Evolutionary conservation across 2,888 invertebrate species (phyloP).

Genomic region (Ctena decussata): DNA sequence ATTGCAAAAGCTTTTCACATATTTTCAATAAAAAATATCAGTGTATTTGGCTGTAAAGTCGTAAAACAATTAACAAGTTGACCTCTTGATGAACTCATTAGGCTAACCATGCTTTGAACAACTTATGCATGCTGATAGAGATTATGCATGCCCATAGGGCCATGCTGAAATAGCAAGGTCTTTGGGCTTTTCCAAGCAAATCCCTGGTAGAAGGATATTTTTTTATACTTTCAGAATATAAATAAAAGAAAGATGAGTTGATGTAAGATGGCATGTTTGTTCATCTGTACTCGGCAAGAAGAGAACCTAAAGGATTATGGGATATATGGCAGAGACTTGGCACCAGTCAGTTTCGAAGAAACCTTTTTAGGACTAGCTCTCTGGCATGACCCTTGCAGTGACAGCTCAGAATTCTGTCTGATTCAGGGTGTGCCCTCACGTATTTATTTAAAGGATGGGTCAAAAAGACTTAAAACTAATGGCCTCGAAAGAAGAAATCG

Average conservation of each 20-base stretch:
- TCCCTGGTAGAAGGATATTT: too few relatives aligned
- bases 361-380: slow-evolving; percentile 45
- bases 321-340: slow-evolving; percentile 60
- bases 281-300: slow-evolving; percentile 63
- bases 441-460: neutral
- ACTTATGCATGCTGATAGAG: too few relatives aligned
- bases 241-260: neutral
- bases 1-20: too few relatives aligned
- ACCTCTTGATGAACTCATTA: too few relatives aligned
- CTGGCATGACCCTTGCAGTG: slow-evolving; percentile 44
- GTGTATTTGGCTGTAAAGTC: too few relatives aligned
- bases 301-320: slow-evolving; percentile 62
- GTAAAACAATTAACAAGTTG: too few relatives aligned
- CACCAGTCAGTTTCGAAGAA: slow-evolving; percentile 56
- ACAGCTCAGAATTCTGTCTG: slow-evolving; percentile 42
- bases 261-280: slow-evolving; percentile 62
- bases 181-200: too few relatives aligned
- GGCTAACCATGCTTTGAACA: too few relatives aligned
- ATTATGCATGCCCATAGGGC: too few relatives aligned
- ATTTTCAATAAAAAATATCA: too few relatives aligned
- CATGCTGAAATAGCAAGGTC: too few relatives aligned
- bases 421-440: slow-evolving; percentile 12
- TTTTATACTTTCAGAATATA: too few relatives aligned
- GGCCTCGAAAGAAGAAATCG: neutral
- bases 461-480: neutral